Evolutionary conservation across 2,797 vertebrate species (phyloP), one percentile per base, ranked within the genome.

Genomic region (Clarias pachynema): DNA sequence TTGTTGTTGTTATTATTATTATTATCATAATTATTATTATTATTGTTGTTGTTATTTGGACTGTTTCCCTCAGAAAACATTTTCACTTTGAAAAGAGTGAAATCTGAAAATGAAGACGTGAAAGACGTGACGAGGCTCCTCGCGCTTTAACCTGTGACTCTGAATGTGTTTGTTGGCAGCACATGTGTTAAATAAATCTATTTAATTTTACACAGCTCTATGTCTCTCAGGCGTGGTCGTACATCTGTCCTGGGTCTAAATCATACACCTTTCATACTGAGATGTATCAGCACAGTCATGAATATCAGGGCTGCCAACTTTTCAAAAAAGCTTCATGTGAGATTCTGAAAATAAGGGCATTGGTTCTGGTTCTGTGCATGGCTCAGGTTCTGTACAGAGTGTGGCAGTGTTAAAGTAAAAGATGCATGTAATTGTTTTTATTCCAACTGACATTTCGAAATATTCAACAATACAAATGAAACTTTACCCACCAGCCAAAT

Each of bases 171-270:
- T 84, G 82, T 89, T 88, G 77, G 81, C 86, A 83, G 87, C 90
- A 89, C 82, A 68, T 90, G 88, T 87, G 87, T 90, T 86, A 90
- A 93, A 91, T 90, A 92, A 92, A 91, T 86, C 87, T 90, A 90
- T 91, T 89, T 90, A 89, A 90, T 90, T 90, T 91, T 87, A 90
- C 90, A 91, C 86, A 90, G 70, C 81, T 87, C 79, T 31, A 40
- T 83, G 56, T 87, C 53, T 79, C 16, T n/a, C 0, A 6, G 49
- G 57, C 20, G 56, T 78, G 56, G 75, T 22, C 12, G 5, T 7
- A 31, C 29, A 24, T 22, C 75, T 37, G 31, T 31, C 26, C 0
- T 53, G n/a, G 49, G n/a, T 20, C 53, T 26, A 26, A 70, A 24
- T 70, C 68, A 14, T 31, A 18, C 65, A 68, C 12, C 70, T 26